Base-by-base conservation (phyloP, 1,140 invertebrate genomes). In the Rhagoletis zephyria region DNA sequence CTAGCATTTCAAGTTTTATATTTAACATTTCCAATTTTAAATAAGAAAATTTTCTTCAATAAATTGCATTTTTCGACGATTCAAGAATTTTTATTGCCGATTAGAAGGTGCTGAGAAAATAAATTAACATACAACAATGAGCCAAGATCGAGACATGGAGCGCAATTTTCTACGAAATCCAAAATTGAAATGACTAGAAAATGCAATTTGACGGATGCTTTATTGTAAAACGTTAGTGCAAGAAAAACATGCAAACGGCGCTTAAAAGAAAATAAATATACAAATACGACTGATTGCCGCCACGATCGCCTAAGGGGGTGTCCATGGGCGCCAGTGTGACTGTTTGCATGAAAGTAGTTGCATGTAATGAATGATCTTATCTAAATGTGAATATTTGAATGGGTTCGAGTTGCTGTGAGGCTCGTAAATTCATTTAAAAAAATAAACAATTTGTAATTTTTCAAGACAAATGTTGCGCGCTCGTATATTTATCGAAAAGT, bases 201-300 rank as follows among this genome's bases (percentile, higher is more conserved):
- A 81, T 56, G 42, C 74, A 56, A 56, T 81, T 81, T 81, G 48
- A 81, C 51, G 74, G 9, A 42, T 81, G 74, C 48, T 81, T 81
- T 81, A 81, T 81, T 56, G 42, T 56, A 19, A 10, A 59, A 45
- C 74, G 74, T 81, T 81, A 81, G 7, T 19, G n/a, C 48, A 77
- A 19, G 14, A 40, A 45, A 70, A 51, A 56, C 48, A 77, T n/a
- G 14, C 70, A 51, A 77, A 77, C 40, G 70, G 70, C 70, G 70
- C 70, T 77, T 77, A 77, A 77, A 77, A 63, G 61, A 63, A 77
- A 77, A 77, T 77, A 77, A 77, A 30, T 30, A 30, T 30, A 77
- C 40, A 77, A 77, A n/a, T n/a, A 51, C 12, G 4, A 56, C 16
- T 9, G 16, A 56, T 51, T 56, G 74, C 12, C 42, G 45, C 45